Base-by-base conservation (phyloP, 2,797 vertebrate species). In the Eleutherodactylus coqui region DNA sequence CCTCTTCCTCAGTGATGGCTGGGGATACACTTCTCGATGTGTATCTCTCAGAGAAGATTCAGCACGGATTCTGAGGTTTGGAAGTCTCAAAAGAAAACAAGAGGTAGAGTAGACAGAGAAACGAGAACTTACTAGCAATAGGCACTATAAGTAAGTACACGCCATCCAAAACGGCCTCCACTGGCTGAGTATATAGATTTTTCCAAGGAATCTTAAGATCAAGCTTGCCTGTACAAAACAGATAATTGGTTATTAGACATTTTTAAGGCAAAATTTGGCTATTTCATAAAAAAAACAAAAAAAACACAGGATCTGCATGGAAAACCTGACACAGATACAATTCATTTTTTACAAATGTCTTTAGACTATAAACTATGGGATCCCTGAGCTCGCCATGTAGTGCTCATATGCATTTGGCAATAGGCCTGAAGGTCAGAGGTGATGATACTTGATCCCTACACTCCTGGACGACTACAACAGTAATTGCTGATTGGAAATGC, bases 181-280 rank as follows among this genome's bases (percentile, higher is more conserved):
- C 98, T 2, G 98, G 97, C 89, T 99, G 97, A 32, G 94, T 97
- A 92, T 99, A 99, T 84, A 99, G 96, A 86, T 99, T 97, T 90
- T 98, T 96, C 98, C 98, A 99, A 5, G 98, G 98, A 88, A 99
- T 99, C 93, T 94, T 96, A 51, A 99, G 92, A 88, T 97, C 95
- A 88, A 99, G 94, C 51, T 96, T 95, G 88, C 96, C 98, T 99
- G 75, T 8, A 85, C 14, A 2, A 11, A 72, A 6, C 81, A 88
- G 70, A 29, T 10, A 78, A 43, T 13, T n/a, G 17, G 9, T 27
- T 34, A 32, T 76, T 21, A 21, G 8, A 55, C 3, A 1, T 24
- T 41, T 69, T 21, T 21, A 10, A 21, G 1, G 16, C 34, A 69
- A 69, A n/a, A 69, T 67, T 5, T 67, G 32, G 16, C 32, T 67